These are phyloP conservation scores for Chaetodon trifascialis DNA, from an alignment of 2,113 vertebrate genomes.

Conservation along the genomic window DNA sequence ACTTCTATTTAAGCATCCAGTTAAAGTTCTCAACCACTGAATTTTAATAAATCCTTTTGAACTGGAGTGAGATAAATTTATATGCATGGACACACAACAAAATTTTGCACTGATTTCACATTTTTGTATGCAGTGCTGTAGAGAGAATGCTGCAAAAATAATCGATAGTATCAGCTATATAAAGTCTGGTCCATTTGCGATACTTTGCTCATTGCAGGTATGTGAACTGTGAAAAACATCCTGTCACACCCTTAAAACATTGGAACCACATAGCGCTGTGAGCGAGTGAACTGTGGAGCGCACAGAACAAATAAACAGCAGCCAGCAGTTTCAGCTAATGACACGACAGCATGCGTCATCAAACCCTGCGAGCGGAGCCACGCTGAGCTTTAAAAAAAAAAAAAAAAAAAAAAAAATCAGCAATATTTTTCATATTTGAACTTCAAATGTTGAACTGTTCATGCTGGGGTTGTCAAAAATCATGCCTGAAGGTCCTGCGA, in stretches of 20 bases:
- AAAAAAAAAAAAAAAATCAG: no score
- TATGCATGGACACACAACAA: neutral
- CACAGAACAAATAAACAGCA: conserved; percentile 54
- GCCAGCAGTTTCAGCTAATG: conserved; percentile 27
- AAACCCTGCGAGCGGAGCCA: neutral
- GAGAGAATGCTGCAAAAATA: neutral
- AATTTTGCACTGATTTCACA: neutral
- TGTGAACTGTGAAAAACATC: neutral
- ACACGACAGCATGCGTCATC: conserved; percentile 27
- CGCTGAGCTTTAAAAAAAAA: neutral
- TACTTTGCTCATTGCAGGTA: neutral
- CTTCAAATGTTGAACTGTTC: neutral
- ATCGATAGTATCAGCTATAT: neutral
- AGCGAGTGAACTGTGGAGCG: conserved; percentile 28
- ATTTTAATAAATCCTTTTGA: neutral
- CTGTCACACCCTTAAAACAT: neutral
- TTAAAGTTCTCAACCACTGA: neutral
- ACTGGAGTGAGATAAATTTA: neutral
- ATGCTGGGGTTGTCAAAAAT: neutral
- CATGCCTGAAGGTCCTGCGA: neutral
- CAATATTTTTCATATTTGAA: conserved; percentile 17
- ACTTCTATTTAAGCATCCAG: neutral
- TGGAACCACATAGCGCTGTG: neutral
- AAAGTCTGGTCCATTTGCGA: neutral
- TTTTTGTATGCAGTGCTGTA: neutral